Evolutionary conservation across 2,113 vertebrate species (phyloP).

Genomic region (Melanerpes formicivorus): DNA sequence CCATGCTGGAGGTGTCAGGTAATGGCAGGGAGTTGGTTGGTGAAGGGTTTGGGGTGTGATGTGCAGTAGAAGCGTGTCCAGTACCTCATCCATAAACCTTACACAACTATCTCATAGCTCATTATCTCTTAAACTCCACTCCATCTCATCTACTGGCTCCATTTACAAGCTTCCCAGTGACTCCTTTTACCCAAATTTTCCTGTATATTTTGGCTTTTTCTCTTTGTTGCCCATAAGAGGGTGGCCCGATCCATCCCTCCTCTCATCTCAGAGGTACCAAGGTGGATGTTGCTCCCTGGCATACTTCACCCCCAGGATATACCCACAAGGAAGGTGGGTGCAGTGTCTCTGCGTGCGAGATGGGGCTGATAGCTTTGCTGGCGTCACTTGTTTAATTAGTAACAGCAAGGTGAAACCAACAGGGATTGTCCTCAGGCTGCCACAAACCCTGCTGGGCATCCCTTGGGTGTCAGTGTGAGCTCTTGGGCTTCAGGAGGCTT

Average conservation of each 20-base stretch:
- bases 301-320: fast-evolving
- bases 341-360: background rate
- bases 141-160: fast-evolving
- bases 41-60: background rate
- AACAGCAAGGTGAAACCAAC: background rate
- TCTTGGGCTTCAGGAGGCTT: background rate
- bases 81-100: background rate
- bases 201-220: background rate
- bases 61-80: fast-evolving
- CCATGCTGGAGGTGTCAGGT: fast-evolving
- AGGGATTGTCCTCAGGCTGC: background rate
- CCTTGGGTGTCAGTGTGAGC: fast-evolving
- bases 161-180: background rate
- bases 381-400: background rate
- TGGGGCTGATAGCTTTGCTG: background rate
- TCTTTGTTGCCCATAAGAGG: fast-evolving
- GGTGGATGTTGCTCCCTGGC: background rate
- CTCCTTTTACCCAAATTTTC: background rate
- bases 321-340: fast-evolving
- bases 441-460: fast-evolving
- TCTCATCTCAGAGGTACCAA: fast-evolving
- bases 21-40: background rate
- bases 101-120: background rate
- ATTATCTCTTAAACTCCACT: background rate
- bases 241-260: background rate